phyloP scores from a whole-genome alignment of 2,888 invertebrate species.

The Drosophila bunnanda region DNA sequence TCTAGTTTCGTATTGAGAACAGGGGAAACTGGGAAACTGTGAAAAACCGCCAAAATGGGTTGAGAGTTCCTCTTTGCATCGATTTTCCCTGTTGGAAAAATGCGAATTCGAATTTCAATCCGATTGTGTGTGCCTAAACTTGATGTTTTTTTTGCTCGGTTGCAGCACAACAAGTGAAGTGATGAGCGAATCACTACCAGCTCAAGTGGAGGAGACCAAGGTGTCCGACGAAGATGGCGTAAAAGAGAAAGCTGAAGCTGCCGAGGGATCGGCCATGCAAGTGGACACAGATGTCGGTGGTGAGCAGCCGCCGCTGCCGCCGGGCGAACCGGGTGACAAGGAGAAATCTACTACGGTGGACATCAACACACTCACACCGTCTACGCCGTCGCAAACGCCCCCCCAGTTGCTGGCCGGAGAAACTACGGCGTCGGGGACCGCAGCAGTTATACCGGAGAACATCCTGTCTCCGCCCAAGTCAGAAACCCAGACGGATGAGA shows the following conservation, averaged over 20 bases:
- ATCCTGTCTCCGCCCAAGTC: conserved; percentile 82
- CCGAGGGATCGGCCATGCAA: conserved; percentile 26
- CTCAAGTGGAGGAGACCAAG: conserved; percentile 37
- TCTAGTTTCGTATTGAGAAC: conserved; percentile 50
- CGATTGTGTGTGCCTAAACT: conserved; percentile 19
- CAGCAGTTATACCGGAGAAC: conserved; percentile 77
- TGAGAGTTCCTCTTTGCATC: conserved; percentile 75
- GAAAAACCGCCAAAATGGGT: conserved; percentile 76
- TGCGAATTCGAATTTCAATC: conserved; percentile 6
- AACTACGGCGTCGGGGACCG: conserved; percentile 40
- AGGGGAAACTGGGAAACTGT: conserved; percentile 63
- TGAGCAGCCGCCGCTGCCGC: conserved; percentile 5
- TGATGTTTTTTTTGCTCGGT: conserved; percentile 9
- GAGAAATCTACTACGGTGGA: conserved; percentile 53
- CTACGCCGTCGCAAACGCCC: conserved; percentile 73
- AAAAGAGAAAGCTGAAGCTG: conserved; percentile 36
- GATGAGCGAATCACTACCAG: conserved; percentile 59
- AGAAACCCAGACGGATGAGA: conserved; percentile 83
- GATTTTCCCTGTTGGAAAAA: conserved; percentile 66
- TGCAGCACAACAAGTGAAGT: conserved; percentile 44
- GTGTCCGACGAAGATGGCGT: conserved; percentile 39
- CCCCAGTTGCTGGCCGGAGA: conserved; percentile 64
- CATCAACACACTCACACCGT: conserved; percentile 67
- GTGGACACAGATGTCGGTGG: conserved; percentile 16
- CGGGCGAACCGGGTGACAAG: conserved; percentile 21